A percentile compares a stretch with the other conserved stretches of the same genome.
Conservation (phyloP, 2,797 vertebrate genomes). For the Poeciliopsis gracilis region DNA sequence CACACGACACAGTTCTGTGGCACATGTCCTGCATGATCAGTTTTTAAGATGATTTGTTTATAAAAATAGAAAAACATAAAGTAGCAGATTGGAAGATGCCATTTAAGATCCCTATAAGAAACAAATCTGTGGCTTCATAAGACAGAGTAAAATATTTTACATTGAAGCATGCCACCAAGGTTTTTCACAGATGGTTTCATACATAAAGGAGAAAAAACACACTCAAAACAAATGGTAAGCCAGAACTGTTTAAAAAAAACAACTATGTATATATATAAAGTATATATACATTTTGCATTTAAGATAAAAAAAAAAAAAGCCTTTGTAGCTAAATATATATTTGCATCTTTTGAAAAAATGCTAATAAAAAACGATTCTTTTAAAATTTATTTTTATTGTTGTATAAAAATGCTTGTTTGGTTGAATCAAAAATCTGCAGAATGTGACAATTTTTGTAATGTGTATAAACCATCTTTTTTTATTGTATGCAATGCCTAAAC, state of each 20-base stretch:
- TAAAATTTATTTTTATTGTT: too few relatives aligned
- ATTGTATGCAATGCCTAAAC: background rate
- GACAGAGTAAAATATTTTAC: background rate
- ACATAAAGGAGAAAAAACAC: background rate
- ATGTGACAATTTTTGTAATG: too few relatives aligned
- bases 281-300: too few relatives aligned
- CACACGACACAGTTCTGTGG: slow-evolving; percentile 5
- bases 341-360: too few relatives aligned
- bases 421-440: too few relatives aligned
- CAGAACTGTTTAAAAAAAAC: too few relatives aligned
- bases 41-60: background rate
- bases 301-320: too few relatives aligned
- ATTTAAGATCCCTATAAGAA: background rate
- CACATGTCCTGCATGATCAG: background rate
- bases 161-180: background rate
- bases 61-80: background rate
- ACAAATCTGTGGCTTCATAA: background rate
- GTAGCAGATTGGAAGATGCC: background rate
- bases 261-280: too few relatives aligned
- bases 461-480: background rate
- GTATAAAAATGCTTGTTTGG: too few relatives aligned
- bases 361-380: too few relatives aligned
- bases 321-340: too few relatives aligned
- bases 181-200: background rate
- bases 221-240: too few relatives aligned